Evolutionary conservation across 1,140 invertebrate species (phyloP), one percentile per base, ranked within the genome.

Genomic region (Drosophila arawakana): DNA sequence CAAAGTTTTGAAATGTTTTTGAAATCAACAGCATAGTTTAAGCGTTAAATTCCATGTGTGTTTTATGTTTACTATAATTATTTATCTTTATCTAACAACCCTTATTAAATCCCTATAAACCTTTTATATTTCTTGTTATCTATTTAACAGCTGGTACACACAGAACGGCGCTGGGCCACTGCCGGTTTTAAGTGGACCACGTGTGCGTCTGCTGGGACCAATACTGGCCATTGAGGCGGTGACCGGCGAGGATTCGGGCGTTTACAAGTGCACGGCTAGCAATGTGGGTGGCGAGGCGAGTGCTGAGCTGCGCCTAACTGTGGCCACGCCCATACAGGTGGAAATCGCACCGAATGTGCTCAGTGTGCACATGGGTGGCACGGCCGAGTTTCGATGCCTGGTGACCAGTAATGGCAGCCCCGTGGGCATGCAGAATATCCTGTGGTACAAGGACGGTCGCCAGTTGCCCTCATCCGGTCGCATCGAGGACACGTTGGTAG

Each of bases 361-460:
- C 11, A 96, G 95, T 70, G 96, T 97, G 25, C 95, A 97, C 88
- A 94, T 97, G 81, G 96, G 96, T 18, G 95, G 96, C 70, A 95
- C 94, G 47, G 95, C 96, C 3, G 95, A 96, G 83, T 96, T 97
- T 84, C 94, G 94, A 58, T 98, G 97, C 91, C 92, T 94, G 84
- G 93, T 94, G 62, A 94, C 94, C 35, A 92, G 90, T 71, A 92
- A 92, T 49, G 91, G 92, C 49, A 89, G 86, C 57, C 91, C 91
- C n/a, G 90, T 92, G 69, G 91, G 91, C 52, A 90, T 92, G 83
- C 92, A 92, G 63, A 92, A 92, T 44, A 92, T 92, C 13, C 74
- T 92, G 6, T 97, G 96, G 96, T 96, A 95, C 92, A 96, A 97
- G 92, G 96, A 97, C 92, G 96, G 96, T 0, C 92, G 95, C 37